Conservation (phyloP, 2,797 vertebrate species). For the Cynodonichthys magdalenae region DNA sequence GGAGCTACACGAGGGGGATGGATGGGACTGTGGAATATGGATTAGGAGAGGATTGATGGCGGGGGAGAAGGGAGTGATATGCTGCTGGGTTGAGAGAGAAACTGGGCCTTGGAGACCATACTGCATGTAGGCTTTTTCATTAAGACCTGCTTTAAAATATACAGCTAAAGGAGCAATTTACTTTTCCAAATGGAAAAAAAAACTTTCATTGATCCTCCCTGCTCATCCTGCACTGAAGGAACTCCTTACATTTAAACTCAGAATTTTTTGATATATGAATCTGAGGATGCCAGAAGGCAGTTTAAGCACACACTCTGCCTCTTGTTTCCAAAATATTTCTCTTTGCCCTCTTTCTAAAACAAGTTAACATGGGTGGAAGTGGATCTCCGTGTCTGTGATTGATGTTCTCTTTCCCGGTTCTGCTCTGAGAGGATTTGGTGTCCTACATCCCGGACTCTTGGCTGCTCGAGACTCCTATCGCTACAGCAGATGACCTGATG, state of each 20-base stretch:
- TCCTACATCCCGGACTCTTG: conserved; percentile 38
- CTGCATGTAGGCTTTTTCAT: conserved; percentile 17
- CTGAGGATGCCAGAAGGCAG: conserved; percentile 32
- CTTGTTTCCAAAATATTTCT: conserved; percentile 27
- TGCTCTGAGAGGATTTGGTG: conserved; percentile 58
- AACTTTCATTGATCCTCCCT: background rate
- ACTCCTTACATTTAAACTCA: conserved; percentile 9
- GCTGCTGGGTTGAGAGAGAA: conserved; percentile 19
- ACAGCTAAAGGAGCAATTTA: conserved; percentile 14
- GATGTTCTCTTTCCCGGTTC: conserved; percentile 60
- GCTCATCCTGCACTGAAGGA: background rate
- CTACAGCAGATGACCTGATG: conserved; percentile 56
- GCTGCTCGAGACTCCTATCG: conserved; percentile 43
- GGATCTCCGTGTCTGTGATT: conserved; percentile 55
- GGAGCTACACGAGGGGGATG: conserved; percentile 15
- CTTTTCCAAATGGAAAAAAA: conserved; percentile 33
- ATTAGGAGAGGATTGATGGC: conserved; percentile 46
- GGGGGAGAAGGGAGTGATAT: conserved; percentile 12
- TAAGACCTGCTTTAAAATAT: conserved; percentile 12
- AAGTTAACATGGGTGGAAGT: conserved; percentile 63
- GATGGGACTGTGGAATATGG: conserved; percentile 36
- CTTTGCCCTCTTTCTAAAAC: conserved; percentile 49
- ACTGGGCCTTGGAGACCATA: conserved; percentile 8
- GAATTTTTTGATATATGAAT: conserved; percentile 32
- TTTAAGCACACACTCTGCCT: conserved; percentile 23